Evolutionary conservation across 2,113 vertebrate genomes (phyloP), one percentile per base, ranked within the genome.

Genomic region (Tachysurus fulvidraco): DNA sequence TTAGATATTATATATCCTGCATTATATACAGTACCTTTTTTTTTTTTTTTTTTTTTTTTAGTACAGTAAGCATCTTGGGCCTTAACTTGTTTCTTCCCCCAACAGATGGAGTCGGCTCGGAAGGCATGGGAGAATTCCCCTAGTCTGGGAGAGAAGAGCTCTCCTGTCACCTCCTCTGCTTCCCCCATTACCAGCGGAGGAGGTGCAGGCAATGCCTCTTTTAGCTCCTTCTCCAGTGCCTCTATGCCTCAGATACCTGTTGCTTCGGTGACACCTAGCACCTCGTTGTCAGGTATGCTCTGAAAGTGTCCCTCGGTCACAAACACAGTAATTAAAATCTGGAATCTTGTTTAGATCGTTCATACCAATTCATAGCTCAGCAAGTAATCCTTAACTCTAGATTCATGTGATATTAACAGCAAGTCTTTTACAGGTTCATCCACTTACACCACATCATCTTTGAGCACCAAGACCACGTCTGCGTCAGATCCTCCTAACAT

Each of bases 51-150:
- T 36, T 1, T 36, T 36, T 36, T 1, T 36, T 36, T 36, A 36
- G 1, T 36, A 36, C 1, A 36, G 36, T 36, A 36, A 36, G 36
- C 36, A 36, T 80, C 5, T 77, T 80, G 55, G 55, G 28, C 3
- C 16, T 77, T n/a, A 54, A 4, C 21, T 16, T 30, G 11, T 67
- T 14, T 78, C 50, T 67, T 57, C 82, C 82, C 8, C 52, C 83
- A 90, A 86, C 90, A 99, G 98, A 99, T 99, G 98, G 98, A 99
- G 89, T 99, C 98, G 3, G 98, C 98, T 17, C 97, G 98, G 17
- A 99, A 99, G 91, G 98, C 98, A 0, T 99, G 98, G 98, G 98
- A 99, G 92, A 99, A 99, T 94, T 99, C 98, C 11, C 98, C 98
- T 1, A 98, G 95, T 83, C 93, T 99, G 73, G 94, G 94, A 87